phyloP scores from a whole-genome alignment of 1,140 invertebrate species.

The Brachionus calyciflorus region DNA sequence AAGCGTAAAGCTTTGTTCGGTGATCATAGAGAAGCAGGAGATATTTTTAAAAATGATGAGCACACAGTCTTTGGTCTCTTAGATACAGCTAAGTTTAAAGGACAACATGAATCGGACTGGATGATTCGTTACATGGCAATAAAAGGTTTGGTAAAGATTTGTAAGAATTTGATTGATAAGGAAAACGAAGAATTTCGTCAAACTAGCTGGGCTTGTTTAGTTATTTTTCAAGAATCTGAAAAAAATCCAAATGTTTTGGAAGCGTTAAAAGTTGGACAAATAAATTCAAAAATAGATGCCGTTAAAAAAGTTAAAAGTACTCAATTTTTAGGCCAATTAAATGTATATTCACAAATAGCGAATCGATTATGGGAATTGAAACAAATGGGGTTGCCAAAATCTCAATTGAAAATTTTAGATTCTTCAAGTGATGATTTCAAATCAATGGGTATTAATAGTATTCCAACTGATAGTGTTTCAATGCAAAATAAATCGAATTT shows the following conservation, averaged over 20 bases:
- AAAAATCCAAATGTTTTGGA: conserved; percentile 57
- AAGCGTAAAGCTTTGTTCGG: not conserved
- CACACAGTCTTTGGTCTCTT: not conserved
- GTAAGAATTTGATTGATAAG: conserved; percentile 51
- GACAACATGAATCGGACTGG: conserved; percentile 50
- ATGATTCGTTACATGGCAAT: conserved; percentile 57
- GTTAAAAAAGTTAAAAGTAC: not conserved
- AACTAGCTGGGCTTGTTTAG: conserved; percentile 55
- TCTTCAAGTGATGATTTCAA: not conserved
- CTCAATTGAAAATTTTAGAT: not conserved
- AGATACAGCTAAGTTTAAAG: not conserved
- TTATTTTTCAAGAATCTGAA: conserved; percentile 54
- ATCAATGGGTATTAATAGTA: not conserved
- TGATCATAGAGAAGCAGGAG: not conserved
- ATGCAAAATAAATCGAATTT: conserved; percentile 9
- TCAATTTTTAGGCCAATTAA: not conserved
- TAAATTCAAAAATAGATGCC: conserved; percentile 48
- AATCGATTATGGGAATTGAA: not conserved
- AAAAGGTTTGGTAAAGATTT: conserved; percentile 57
- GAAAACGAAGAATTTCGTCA: conserved; percentile 53
- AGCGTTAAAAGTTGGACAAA: conserved; percentile 59
- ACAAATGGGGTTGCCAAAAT: not conserved
- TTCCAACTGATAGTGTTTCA: not conserved
- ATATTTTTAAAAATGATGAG: not conserved
- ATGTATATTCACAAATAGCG: not conserved